These are phyloP conservation scores for Autographa pulchrina DNA, from an alignment of 2,888 invertebrate species.

Conservation along the genomic window DNA sequence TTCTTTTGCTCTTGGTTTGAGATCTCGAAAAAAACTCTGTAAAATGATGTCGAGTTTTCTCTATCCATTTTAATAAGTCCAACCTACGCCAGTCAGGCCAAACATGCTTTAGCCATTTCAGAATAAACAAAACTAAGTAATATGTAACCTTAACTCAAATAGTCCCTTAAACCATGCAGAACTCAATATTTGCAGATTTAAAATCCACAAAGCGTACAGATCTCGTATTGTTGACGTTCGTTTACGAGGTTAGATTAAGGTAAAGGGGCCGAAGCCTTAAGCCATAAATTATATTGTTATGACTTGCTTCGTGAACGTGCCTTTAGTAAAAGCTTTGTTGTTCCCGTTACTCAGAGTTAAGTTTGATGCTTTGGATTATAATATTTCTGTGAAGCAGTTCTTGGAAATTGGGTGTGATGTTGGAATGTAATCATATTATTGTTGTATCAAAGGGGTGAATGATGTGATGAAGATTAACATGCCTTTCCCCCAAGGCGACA, in stretches of 20 bases:
- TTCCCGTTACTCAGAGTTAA: slow-evolving; percentile 29
- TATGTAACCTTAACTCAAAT: not conserved
- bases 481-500: no score
- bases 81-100: not conserved
- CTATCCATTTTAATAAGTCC: not conserved
- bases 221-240: slow-evolving; percentile 34
- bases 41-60: no score
- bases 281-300: slow-evolving; percentile 67
- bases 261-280: slow-evolving; percentile 51
- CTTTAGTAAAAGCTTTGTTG: slow-evolving; percentile 53
- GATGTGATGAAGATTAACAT: no score
- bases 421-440: no score
- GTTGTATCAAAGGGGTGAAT: no score
- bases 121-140: not conserved
- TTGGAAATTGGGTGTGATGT: not conserved
- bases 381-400: not conserved
- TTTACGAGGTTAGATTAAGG: slow-evolving; percentile 55
- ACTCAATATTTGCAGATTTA: slow-evolving; percentile 26
- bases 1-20: no score
- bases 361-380: slow-evolving; percentile 18
- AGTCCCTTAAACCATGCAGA: slow-evolving; percentile 27
- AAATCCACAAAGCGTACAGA: slow-evolving; percentile 43
- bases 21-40: no score
- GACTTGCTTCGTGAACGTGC: slow-evolving; percentile 61
- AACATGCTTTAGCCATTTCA: not conserved